A percentile compares a stretch with the other conserved stretches of the same genome.
phyloP scores from a whole-genome alignment of 2,797 vertebrate genomes.

The Diceros bicornis region DNA sequence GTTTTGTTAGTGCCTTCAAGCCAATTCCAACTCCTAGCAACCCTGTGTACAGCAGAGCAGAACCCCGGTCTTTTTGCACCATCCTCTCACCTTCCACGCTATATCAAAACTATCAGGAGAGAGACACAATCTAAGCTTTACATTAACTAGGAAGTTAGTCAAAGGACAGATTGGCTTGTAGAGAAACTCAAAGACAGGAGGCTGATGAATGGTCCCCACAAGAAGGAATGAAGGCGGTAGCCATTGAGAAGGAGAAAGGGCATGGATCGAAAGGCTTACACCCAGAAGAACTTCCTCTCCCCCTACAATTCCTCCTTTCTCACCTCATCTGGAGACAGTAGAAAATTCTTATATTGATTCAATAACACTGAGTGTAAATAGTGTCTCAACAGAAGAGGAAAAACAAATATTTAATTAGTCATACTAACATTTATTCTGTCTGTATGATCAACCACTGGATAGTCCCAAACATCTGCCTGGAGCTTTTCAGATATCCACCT shows the following conservation, averaged over 20 bases:
- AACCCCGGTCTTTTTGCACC: too few relatives aligned
- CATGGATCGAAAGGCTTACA: not conserved
- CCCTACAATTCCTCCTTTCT: not conserved
- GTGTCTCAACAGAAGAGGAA: not conserved
- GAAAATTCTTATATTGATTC: not conserved
- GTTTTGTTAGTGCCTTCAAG: too few relatives aligned
- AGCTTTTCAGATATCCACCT: conserved; percentile 41
- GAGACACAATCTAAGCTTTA: not conserved
- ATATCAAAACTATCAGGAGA: not conserved
- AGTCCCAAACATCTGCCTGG: not conserved
- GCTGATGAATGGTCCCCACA: not conserved
- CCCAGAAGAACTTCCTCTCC: not conserved
- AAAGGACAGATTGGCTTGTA: not conserved
- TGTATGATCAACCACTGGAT: not conserved
- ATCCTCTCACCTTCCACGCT: too few relatives aligned
- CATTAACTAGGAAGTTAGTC: not conserved
- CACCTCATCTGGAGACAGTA: not conserved
- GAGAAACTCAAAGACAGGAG: not conserved
- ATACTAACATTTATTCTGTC: conserved; percentile 19
- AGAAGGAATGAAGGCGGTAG: not conserved
- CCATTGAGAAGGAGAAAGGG: not conserved
- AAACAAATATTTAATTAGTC: not conserved
- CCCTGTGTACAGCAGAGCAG: too few relatives aligned
- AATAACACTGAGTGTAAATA: not conserved
- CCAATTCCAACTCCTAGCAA: too few relatives aligned